Percentiles rank a stretch among this genome's conserved stretches.
phyloP scores from a whole-genome alignment of 2,113 vertebrate species.

The Pipa parva region DNA sequence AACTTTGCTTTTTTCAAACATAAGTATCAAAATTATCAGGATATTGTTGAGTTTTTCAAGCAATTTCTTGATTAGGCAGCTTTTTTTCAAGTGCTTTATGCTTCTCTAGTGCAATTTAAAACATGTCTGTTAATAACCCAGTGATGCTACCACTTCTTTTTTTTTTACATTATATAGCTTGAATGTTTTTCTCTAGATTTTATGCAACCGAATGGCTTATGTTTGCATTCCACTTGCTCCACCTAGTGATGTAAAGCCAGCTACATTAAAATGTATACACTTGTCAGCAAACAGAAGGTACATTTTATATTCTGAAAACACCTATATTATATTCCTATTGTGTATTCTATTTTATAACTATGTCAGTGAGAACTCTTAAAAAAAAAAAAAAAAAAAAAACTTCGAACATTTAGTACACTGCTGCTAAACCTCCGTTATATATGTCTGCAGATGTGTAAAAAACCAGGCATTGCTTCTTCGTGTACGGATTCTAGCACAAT shows the following conservation, averaged over 20 bases:
- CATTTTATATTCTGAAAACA: too few species aligned
- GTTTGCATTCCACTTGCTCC: conserved; percentile 37
- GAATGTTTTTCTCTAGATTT: not conserved
- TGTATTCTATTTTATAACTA: too few species aligned
- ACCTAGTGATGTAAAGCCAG: conserved; percentile 38
- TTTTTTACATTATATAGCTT: conserved; percentile 7
- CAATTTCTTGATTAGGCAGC: conserved; percentile 25
- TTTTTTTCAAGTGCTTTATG: conserved; percentile 14
- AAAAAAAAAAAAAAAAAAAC: too few species aligned
- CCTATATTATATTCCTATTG: too few species aligned
- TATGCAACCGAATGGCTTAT: conserved; percentile 1
- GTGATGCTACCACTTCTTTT: conserved; percentile 12
- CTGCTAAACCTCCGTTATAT: too few species aligned
- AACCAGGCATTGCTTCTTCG: too few species aligned
- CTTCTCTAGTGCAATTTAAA: conserved; percentile 23
- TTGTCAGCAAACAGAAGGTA: too few species aligned
- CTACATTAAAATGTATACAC: too few species aligned
- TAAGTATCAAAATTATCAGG: conserved; percentile 26
- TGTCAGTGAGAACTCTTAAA: too few species aligned
- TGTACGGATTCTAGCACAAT: too few species aligned
- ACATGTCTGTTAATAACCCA: conserved; percentile 32
- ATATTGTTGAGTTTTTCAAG: conserved; percentile 13
- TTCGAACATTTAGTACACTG: too few species aligned
- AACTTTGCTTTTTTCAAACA: conserved; percentile 25
- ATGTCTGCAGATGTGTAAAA: too few species aligned